Conservation (phyloP, 1,140 invertebrate genomes). For the Aphelenchoides fujianensis region DNA sequence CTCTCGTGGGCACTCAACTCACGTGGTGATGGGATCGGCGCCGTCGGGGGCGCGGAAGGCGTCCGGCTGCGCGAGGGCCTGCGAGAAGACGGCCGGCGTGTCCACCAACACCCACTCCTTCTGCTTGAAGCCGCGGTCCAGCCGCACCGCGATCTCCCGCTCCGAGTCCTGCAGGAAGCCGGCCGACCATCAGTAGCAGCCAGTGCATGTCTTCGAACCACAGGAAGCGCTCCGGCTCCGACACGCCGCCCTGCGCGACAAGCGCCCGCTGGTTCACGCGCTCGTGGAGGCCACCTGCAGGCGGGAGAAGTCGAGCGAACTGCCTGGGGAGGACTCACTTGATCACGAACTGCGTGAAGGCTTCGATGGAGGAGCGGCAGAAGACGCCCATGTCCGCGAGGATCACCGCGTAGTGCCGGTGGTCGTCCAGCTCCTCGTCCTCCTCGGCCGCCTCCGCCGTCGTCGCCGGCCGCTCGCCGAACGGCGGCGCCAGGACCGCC, state of each 20-base stretch:
- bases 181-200: conserved; percentile 10
- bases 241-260: background rate
- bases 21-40: conserved; percentile 9
- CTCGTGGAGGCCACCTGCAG: conserved; percentile 5
- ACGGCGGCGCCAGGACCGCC: conserved; percentile 17
- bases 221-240: conserved; percentile 5
- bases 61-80: background rate
- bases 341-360: conserved; percentile 7
- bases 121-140: conserved; percentile 1
- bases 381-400: conserved; percentile 11
- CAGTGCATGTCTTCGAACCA: conserved; percentile 20
- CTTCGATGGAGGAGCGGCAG: conserved; percentile 3
- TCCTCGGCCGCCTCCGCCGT: background rate
- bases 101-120: background rate
- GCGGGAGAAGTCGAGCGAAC: background rate
- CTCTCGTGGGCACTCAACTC: background rate
- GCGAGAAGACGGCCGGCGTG: background rate
- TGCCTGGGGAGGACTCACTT: background rate
- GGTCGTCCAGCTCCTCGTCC: conserved; percentile 19
- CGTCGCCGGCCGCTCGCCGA: background rate
- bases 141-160: background rate
- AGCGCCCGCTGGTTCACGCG: conserved; percentile 18
- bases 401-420: conserved; percentile 4
- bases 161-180: conserved; percentile 17
- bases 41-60: background rate